Base-by-base conservation (phyloP, 1,140 invertebrate genomes). In the Pantala flavescens region DNA sequence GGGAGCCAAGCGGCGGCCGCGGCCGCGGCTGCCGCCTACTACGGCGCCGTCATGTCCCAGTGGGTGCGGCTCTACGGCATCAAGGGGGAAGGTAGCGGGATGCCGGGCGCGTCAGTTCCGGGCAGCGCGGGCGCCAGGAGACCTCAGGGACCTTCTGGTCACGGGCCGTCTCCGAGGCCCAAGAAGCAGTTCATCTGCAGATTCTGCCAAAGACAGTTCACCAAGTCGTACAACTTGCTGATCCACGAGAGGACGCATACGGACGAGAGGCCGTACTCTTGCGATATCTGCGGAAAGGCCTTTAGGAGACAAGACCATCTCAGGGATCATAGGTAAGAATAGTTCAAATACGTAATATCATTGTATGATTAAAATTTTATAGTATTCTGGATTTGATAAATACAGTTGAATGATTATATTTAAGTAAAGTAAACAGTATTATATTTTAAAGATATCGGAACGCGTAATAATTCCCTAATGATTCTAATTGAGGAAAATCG, bases 221-320 rank as follows among this genome's bases (percentile, higher is more conserved):
- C 97, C 74, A 99, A 99, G 84, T 94, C 95, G 21, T 99, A 99
- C 85, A 99, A 99, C 82, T 87, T 99, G 72, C 85, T 98, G 71
- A 99, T 99, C 78, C 97, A 99, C 84, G 95, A 98, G 83, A 87
- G 96, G 78, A 99, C 96, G 0, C 98, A 99, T 82, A 99, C 98
- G 3, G 96, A 99, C 83, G 98, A 99, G 82, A 84, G 97, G 74
- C 98, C 97, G 1, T 99, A 97, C 81, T 94, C 95, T 14, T 99
- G 98, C 85, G 97, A 99, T 83, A 93, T 98, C 76, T 99, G 98
- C 83, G 87, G 89, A 42, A 93, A 92, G 80, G 87, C 89, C 0
- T 92, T 93, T 82, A 72, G 76, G 19, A 75, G 76, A 5, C 76
- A 77, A 63, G 85, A 86, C 77, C 85, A 86, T 78, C 81, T 86